Percentiles rank a stretch among this genome's conserved stretches.
Conservation (phyloP, 1,140 invertebrate species). For the Ptiloglossa arizonensis region DNA sequence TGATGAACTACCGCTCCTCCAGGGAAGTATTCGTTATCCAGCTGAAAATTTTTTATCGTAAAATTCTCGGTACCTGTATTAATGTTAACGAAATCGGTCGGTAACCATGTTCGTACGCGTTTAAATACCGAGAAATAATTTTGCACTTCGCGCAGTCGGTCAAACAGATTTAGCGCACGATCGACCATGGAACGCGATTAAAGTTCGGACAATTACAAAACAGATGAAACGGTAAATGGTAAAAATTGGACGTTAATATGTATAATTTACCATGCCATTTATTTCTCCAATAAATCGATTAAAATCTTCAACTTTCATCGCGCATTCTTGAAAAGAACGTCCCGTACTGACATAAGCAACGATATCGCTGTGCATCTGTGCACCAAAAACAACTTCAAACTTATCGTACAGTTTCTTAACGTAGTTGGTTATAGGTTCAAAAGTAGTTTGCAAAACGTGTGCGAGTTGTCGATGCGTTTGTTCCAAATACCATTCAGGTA, state of each 20-base stretch:
- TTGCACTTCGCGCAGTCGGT: too few relatives aligned
- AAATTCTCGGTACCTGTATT: too few relatives aligned
- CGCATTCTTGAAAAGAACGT: conserved; percentile 58
- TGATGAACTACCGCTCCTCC: conserved; percentile 72
- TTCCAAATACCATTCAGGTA: conserved; percentile 75
- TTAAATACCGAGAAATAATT: too few relatives aligned
- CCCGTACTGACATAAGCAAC: conserved; percentile 23
- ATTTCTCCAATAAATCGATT: conserved; percentile 67
- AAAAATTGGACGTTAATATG: neutral
- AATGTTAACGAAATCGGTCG: too few relatives aligned
- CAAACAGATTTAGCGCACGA: too few relatives aligned
- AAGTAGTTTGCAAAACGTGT: conserved; percentile 62
- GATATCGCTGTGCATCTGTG: conserved; percentile 41
- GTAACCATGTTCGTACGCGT: too few relatives aligned
- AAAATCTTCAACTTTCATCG: conserved; percentile 68
- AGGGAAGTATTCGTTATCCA: conserved; percentile 81
- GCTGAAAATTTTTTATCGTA: conserved; percentile 55
- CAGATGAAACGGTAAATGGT: neutral
- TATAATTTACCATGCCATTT: conserved; percentile 65
- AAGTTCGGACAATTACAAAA: neutral
- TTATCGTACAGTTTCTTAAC: conserved; percentile 32
- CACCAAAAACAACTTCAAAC: conserved; percentile 59
- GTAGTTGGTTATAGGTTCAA: conserved; percentile 70
- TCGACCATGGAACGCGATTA: too few relatives aligned
- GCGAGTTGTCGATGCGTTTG: conserved; percentile 68